Evolutionary conservation across 2,888 invertebrate genomes (phyloP), one percentile per base, ranked within the genome.

Genomic region (Synanthedon myopaeformis): DNA sequence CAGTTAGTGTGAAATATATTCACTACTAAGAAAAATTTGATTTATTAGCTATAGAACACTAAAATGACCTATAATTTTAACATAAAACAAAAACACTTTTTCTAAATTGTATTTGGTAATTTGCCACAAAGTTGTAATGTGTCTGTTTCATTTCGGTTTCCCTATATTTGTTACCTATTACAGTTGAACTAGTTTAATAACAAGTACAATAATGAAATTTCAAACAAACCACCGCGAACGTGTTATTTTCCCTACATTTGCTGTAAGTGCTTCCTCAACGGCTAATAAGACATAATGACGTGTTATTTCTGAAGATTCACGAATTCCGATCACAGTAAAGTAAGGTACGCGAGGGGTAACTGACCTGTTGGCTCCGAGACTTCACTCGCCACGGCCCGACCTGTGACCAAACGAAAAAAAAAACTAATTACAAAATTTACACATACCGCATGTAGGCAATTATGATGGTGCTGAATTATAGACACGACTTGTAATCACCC

Each of bases 281-380:
- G 71, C 76, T 83, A 85, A 83, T 85, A 81, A 81, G 79, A 78
- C 68, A 76, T 82, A 84, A 85, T 84, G 79, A 82, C 72, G 76
- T 79, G 78, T 80, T 83, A 81, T 82, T 84, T 84, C 73, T 79
- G 77, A 79, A 79, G 81, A 82, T 84, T 81, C 81, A 82, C 80
- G 76, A 84, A 86, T 81, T 81, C 77, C 80, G 67, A 83, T 79
- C 74, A 70, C 67, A 67, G 73, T 61, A 66, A 67, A 75, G 76
- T 78, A 76, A 75, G 72, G 74, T 76, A 73, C 72, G 59, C 60
- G 62, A 35, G 35, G 64, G 82, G 78, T 84, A 69, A 87, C 84
- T 86, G 75, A 87, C 87, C 86, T 85, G 72, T 66, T 62, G 67
- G 69, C 67, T 75, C 70, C 69, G 67, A 72, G 71, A 77, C 72